Conservation (phyloP, 2,797 vertebrate species). For the Babyrousa celebensis region DNA sequence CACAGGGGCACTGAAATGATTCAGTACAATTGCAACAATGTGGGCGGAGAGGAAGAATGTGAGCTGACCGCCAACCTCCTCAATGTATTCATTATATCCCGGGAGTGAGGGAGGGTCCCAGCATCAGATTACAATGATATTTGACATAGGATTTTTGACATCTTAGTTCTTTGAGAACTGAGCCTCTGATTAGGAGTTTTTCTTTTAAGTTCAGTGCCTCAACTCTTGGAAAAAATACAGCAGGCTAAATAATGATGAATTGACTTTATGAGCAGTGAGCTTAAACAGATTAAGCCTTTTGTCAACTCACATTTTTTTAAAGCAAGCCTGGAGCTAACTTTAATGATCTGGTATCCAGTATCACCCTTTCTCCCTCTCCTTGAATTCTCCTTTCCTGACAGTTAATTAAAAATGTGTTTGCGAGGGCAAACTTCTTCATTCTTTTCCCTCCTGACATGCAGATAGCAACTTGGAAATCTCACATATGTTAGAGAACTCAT, state of each 20-base stretch:
- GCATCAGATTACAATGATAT: background rate
- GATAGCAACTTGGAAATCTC: background rate
- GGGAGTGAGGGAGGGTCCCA: background rate
- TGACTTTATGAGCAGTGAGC: background rate
- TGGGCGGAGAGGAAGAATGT: conserved; percentile 56
- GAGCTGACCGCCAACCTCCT: background rate
- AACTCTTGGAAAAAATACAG: conserved; percentile 32
- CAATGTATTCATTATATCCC: conserved; percentile 19
- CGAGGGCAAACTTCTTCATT: background rate
- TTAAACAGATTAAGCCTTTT: background rate
- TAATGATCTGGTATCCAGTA: background rate
- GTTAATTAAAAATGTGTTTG: conserved; percentile 45
- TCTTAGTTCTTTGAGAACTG: conserved; percentile 37
- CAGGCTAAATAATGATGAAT: conserved; percentile 30
- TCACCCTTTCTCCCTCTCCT: background rate
- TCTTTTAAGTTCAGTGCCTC: background rate
- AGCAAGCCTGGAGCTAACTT: background rate
- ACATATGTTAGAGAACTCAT: background rate
- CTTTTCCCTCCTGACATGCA: background rate
- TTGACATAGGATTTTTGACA: conserved; percentile 36
- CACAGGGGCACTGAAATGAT: background rate
- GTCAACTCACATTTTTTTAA: background rate
- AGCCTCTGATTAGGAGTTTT: conserved; percentile 29
- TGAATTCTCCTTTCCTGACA: background rate
- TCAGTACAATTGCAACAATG: background rate